Evolutionary conservation across 1,140 invertebrate species (phyloP).

Genomic region (Drosophila subpulchrella): DNA sequence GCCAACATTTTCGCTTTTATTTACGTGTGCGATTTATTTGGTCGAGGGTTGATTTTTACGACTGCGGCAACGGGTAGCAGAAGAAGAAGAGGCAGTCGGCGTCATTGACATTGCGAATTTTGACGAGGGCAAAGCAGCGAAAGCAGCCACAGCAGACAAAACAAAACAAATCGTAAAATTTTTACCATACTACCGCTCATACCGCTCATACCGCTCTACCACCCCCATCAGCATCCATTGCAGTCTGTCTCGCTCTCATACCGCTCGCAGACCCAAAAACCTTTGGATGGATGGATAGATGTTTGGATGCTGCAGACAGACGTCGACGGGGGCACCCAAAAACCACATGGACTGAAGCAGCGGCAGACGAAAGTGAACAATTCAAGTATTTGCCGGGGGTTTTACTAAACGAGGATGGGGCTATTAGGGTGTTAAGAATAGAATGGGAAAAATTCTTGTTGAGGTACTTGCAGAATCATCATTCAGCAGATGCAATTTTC

Average conservation of each 20-base stretch:
- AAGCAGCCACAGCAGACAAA: slow-evolving; percentile 40
- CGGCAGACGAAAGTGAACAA: slow-evolving; percentile 57
- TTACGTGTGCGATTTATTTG: slow-evolving; percentile 70
- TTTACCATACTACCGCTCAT: slow-evolving; percentile 5
- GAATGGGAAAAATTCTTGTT: background rate
- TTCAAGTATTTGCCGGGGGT: slow-evolving; percentile 31
- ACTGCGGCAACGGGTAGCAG: slow-evolving; percentile 43
- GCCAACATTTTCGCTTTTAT: slow-evolving; percentile 35
- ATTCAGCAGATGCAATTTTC: background rate
- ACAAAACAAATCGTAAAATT: slow-evolving; percentile 79
- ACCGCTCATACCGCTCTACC: background rate
- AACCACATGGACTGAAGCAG: slow-evolving; percentile 24
- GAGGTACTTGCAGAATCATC: background rate
- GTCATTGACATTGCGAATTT: slow-evolving; percentile 81
- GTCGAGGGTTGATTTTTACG: slow-evolving; percentile 72
- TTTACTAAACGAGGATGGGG: background rate
- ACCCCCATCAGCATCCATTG: background rate
- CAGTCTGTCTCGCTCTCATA: background rate
- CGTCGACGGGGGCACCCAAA: slow-evolving; percentile 25
- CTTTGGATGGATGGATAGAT: slow-evolving; percentile 30
- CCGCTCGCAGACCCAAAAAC: slow-evolving; percentile 21
- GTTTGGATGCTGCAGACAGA: slow-evolving; percentile 51
- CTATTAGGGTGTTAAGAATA: no score
- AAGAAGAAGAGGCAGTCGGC: slow-evolving; percentile 26
- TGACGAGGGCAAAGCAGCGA: slow-evolving; percentile 40